These are phyloP conservation scores for Holacanthella duospinosa DNA, from an alignment of 2,888 invertebrate species.

Conservation along the genomic window DNA sequence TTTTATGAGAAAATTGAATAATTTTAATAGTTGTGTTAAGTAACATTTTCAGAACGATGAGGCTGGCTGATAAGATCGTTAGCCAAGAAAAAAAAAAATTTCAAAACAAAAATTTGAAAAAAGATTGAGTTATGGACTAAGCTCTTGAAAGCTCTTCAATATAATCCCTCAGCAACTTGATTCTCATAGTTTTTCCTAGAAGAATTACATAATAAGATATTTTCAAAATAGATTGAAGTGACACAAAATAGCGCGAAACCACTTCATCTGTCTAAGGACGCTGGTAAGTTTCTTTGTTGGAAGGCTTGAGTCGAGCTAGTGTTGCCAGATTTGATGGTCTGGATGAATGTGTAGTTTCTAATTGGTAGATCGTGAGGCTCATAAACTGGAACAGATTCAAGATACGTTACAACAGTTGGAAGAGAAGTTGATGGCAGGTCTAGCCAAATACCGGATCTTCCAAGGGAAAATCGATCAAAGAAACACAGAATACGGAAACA, in stretches of 20 bases:
- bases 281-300: slow-evolving; percentile 12
- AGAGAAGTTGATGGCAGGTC: slow-evolving; percentile 18
- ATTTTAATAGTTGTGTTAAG: too few relatives aligned
- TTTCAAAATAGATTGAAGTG: slow-evolving; percentile 25
- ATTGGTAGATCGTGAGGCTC: slow-evolving; percentile 22
- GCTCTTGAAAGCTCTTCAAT: too few relatives aligned
- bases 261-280: slow-evolving; percentile 30
- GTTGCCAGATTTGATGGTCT: too few relatives aligned
- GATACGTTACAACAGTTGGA: slow-evolving; percentile 22
- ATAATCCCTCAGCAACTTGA: too few relatives aligned
- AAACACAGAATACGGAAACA: slow-evolving; percentile 15
- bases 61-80: too few relatives aligned
- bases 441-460: slow-evolving; percentile 18
- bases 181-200: too few relatives aligned
- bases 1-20: background rate
- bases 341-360: background rate
- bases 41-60: too few relatives aligned
- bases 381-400: slow-evolving; percentile 28
- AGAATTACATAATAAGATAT: background rate
- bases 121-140: too few relatives aligned
- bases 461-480: slow-evolving; percentile 25
- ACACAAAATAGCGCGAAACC: slow-evolving; percentile 28
- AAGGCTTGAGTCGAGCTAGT: background rate
- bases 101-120: too few relatives aligned
- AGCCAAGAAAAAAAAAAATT: too few relatives aligned